A percentile compares a stretch with the other conserved stretches of the same genome.
Conservation (phyloP, 1,140 invertebrate species). For the Gryllus bimaculatus region DNA sequence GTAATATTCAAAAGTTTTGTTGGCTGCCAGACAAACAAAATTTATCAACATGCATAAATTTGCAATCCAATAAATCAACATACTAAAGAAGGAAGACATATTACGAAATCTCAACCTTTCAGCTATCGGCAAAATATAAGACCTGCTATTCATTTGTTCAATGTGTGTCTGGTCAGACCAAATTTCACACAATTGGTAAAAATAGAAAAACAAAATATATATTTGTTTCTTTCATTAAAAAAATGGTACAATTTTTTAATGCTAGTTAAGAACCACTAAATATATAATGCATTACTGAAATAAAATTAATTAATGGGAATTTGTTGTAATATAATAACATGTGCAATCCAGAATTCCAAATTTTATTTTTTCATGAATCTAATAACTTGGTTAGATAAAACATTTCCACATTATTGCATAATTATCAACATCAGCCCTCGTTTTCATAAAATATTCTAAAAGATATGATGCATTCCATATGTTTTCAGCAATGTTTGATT, state of each 20-base stretch:
- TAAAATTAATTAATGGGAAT: neutral
- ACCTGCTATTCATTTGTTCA: too few relatives aligned
- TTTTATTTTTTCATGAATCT: neutral
- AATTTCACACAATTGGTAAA: neutral
- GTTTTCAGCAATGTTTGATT: neutral
- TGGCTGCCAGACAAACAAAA: too few relatives aligned
- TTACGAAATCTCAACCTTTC: too few relatives aligned
- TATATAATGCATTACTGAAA: neutral
- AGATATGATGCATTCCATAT: conserved; percentile 5
- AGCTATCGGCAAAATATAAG: too few relatives aligned
- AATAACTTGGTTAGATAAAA: neutral
- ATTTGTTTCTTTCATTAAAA: neutral
- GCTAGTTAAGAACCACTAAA: neutral
- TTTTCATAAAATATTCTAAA: neutral
- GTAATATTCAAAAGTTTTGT: too few relatives aligned
- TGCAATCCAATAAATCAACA: too few relatives aligned
- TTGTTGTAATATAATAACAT: neutral
- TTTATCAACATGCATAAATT: too few relatives aligned
- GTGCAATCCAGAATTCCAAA: neutral
- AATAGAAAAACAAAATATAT: neutral
- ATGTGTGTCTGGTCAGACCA: neutral
- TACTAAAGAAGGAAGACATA: too few relatives aligned
- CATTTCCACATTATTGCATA: neutral
- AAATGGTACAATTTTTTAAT: neutral
- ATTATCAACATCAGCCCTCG: neutral